Percentiles rank a stretch among this genome's conserved stretches.
phyloP scores from a whole-genome alignment of 2,113 vertebrate genomes.

The Clarias batrachus region DNA sequence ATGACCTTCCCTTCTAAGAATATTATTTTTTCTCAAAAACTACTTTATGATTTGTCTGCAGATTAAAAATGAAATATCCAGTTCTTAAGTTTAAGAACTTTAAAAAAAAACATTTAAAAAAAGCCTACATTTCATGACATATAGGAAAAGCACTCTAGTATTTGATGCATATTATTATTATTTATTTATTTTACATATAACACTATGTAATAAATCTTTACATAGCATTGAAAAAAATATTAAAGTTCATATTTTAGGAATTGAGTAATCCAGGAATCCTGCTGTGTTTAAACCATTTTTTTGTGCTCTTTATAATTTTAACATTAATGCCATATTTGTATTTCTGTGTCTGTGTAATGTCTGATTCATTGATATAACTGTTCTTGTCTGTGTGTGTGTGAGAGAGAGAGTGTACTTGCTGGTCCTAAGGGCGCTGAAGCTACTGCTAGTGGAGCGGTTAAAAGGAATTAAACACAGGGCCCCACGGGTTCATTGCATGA shows the following conservation, averaged over 20 bases:
- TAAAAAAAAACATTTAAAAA: too few species aligned
- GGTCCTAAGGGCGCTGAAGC: constrained; percentile 65
- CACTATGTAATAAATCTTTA: constrained; percentile 8
- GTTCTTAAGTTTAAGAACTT: background rate
- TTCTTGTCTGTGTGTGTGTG: constrained; percentile 58
- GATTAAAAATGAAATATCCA: background rate
- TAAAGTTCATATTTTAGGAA: constrained; percentile 18
- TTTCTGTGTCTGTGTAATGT: constrained; percentile 51
- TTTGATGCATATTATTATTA: background rate
- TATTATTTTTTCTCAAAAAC: background rate
- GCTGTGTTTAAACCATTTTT: background rate
- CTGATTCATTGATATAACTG: constrained; percentile 61
- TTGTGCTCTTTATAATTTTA: background rate
- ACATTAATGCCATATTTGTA: background rate
- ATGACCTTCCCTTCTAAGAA: background rate
- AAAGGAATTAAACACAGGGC: constrained; percentile 71
- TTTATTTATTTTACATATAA: too few species aligned
- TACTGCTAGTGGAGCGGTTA: constrained; percentile 69
- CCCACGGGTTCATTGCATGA: constrained; percentile 33
- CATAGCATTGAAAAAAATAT: constrained; percentile 4
- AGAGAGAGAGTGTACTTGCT: constrained; percentile 55
- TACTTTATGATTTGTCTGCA: background rate
- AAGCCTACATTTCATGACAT: background rate
- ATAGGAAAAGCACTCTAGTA: background rate
- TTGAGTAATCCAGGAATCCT: background rate